Percentiles rank a stretch among this genome's conserved stretches.
Evolutionary conservation across 2,797 vertebrate genomes (phyloP).

Genomic region (Coreius guichenoti): DNA sequence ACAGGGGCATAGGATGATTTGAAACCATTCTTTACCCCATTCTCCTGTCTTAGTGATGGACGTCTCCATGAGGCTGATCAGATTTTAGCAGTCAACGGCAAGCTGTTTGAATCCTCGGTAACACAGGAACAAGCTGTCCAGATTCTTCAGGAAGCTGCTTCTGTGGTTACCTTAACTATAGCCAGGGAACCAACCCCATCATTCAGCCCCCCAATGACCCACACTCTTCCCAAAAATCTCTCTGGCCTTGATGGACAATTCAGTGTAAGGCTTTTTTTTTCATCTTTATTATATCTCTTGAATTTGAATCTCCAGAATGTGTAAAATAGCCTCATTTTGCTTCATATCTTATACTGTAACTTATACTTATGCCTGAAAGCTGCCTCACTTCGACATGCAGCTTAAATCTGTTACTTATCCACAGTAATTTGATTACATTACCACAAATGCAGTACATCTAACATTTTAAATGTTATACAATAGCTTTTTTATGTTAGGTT

Average conservation of each 20-base stretch:
- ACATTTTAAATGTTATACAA: slow-evolving; percentile 21
- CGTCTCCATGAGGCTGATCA: slow-evolving; percentile 84
- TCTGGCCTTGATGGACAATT: slow-evolving; percentile 80
- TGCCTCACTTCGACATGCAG: not conserved
- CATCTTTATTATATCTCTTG: not conserved
- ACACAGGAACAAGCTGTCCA: slow-evolving; percentile 84
- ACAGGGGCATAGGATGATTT: not conserved
- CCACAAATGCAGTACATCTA: slow-evolving; percentile 21
- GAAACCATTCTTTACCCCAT: not conserved
- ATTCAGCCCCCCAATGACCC: slow-evolving; percentile 77
- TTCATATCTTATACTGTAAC: not conserved
- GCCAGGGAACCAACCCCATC: slow-evolving; percentile 79
- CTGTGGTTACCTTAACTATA: slow-evolving; percentile 80
- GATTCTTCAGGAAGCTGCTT: slow-evolving; percentile 81
- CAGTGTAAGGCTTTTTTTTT: slow-evolving; percentile 12
- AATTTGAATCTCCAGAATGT: not conserved
- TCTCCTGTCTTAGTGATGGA: slow-evolving; percentile 76
- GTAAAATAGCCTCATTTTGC: not conserved
- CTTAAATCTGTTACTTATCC: slow-evolving; percentile 3
- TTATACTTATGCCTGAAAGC: not conserved
- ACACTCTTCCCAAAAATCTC: slow-evolving; percentile 80
- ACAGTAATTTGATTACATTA: slow-evolving; percentile 24
- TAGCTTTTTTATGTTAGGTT: slow-evolving; percentile 2
- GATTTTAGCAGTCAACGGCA: slow-evolving; percentile 84
- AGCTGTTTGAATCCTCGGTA: slow-evolving; percentile 81